Evolutionary conservation across 2,888 invertebrate species (phyloP).

Genomic region (Shargacucullia verbasci): DNA sequence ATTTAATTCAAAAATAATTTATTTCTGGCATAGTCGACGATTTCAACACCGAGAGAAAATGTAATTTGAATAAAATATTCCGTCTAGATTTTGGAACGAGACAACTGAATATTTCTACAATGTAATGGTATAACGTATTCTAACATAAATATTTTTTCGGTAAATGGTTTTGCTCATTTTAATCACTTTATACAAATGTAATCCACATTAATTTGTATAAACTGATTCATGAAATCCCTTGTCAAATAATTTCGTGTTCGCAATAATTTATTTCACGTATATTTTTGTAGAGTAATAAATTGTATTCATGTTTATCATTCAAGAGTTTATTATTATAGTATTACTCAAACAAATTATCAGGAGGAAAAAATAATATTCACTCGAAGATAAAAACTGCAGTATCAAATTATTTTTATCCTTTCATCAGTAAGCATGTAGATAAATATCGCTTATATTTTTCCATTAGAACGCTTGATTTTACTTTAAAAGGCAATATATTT

Average conservation of each 20-base stretch:
- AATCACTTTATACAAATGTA: no score
- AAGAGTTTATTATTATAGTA: no score
- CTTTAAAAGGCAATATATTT: no score
- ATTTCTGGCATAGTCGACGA: slow-evolving; percentile 40
- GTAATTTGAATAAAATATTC: slow-evolving; percentile 56
- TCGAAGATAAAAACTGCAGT: neutral
- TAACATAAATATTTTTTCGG: slow-evolving; percentile 44
- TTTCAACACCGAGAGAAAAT: slow-evolving; percentile 31
- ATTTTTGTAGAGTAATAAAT: no score
- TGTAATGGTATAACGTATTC: slow-evolving; percentile 42
- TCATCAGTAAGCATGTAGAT: no score
- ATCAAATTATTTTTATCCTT: no score
- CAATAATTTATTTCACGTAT: no score
- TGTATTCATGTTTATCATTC: no score
- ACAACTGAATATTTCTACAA: slow-evolving; percentile 41
- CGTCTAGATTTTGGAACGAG: slow-evolving; percentile 41
- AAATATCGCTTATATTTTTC: no score
- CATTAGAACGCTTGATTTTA: no score
- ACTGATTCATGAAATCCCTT: slow-evolving; percentile 4
- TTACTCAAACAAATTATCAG: no score
- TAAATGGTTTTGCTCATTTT: slow-evolving; percentile 47
- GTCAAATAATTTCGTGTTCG: slow-evolving; percentile 10
- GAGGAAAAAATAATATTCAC: no score
- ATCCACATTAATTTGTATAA: slow-evolving; percentile 11
- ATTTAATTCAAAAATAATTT: slow-evolving; percentile 49